Evolutionary conservation across 2,888 invertebrate genomes (phyloP).

Genomic region (Agrilus mali): DNA sequence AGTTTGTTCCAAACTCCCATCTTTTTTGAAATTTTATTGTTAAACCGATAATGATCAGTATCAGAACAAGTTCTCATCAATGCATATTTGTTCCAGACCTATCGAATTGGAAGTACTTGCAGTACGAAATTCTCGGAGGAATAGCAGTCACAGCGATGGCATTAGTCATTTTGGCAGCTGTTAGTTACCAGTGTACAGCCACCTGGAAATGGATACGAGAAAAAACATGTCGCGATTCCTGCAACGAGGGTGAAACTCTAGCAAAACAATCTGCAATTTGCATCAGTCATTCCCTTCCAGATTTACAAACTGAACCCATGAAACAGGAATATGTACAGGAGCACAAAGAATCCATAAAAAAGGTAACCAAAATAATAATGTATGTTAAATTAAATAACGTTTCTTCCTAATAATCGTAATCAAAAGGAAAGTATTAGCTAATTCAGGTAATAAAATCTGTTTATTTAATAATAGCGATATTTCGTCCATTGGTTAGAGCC

Average conservation of each 20-base stretch:
- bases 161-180: slow-evolving; percentile 53
- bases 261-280: slow-evolving; percentile 55
- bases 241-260: slow-evolving; percentile 28
- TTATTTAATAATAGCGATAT: too few relatives aligned
- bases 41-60: too few relatives aligned
- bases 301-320: slow-evolving; percentile 55
- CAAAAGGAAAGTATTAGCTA: too few relatives aligned
- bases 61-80: not conserved
- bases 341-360: slow-evolving; percentile 55
- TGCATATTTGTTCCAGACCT: slow-evolving; percentile 19
- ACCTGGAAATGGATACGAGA: slow-evolving; percentile 60
- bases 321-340: slow-evolving; percentile 60
- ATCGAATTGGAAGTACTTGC: slow-evolving; percentile 35
- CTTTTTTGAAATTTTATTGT: too few relatives aligned
- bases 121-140: slow-evolving; percentile 44
- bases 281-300: slow-evolving; percentile 65
- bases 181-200: slow-evolving; percentile 60
- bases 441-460: too few relatives aligned
- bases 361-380: too few relatives aligned
- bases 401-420: too few relatives aligned
- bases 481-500: too few relatives aligned
- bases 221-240: slow-evolving; percentile 33
- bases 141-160: slow-evolving; percentile 50
- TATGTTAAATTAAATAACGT: not conserved
- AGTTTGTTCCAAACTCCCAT: too few relatives aligned